Evolutionary conservation across 2,888 invertebrate genomes (phyloP).

Genomic region (Tyria jacobaeae): DNA sequence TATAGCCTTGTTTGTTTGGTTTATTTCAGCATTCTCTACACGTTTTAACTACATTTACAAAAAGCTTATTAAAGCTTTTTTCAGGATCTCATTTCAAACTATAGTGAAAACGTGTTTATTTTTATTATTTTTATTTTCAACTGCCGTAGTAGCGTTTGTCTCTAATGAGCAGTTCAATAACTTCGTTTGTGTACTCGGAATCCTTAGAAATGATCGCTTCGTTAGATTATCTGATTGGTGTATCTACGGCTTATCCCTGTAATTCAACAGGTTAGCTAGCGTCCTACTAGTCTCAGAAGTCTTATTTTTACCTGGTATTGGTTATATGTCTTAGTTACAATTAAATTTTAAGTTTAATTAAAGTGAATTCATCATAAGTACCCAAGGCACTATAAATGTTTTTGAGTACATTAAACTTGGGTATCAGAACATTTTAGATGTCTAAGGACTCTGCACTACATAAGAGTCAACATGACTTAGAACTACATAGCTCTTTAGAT

Average conservation of each 20-base stretch:
- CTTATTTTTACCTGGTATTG: neutral
- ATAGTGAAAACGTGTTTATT: too few relatives aligned
- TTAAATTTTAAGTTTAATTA: neutral
- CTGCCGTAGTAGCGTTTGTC: neutral
- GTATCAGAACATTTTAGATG: too few relatives aligned
- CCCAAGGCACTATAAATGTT: too few relatives aligned
- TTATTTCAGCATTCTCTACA: too few relatives aligned
- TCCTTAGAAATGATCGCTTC: conserved; percentile 9
- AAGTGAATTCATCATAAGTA: neutral
- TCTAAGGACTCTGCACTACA: too few relatives aligned
- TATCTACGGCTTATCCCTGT: neutral
- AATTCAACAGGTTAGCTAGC: conserved; percentile 8
- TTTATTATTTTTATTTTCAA: neutral
- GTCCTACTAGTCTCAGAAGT: neutral
- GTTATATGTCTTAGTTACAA: neutral
- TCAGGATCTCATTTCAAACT: too few relatives aligned
- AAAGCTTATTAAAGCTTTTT: too few relatives aligned
- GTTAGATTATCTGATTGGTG: conserved; percentile 12
- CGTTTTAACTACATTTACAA: too few relatives aligned
- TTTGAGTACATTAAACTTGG: too few relatives aligned
- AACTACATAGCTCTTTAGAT: too few relatives aligned
- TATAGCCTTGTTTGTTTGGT: too few relatives aligned
- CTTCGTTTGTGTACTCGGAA: conserved; percentile 1
- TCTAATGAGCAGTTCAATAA: neutral
- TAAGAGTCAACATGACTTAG: too few relatives aligned